Conservation (phyloP, 2,113 vertebrate species). For the Charina bottae region DNA sequence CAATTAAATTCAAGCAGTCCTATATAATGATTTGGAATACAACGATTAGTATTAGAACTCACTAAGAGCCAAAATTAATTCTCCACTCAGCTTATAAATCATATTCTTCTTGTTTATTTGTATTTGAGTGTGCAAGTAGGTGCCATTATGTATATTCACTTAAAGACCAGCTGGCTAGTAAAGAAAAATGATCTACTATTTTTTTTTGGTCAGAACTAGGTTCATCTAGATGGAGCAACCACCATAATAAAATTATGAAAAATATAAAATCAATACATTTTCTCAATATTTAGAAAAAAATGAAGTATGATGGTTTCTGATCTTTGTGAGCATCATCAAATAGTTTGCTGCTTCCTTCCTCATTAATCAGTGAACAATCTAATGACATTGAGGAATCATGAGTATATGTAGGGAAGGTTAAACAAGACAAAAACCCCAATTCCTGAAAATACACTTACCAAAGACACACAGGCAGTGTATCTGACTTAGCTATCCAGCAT, state of each 20-base stretch:
- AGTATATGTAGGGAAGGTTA: constrained; percentile 15
- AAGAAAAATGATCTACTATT: constrained; percentile 60
- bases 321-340: constrained; percentile 23
- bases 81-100: constrained; percentile 41
- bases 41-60: constrained; percentile 31
- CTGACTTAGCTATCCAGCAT: background rate
- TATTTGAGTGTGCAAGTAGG: constrained; percentile 43
- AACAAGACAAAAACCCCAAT: background rate
- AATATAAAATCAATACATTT: constrained; percentile 55
- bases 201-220: constrained; percentile 59
- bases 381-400: background rate
- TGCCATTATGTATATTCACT: constrained; percentile 44
- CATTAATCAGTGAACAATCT: constrained; percentile 33
- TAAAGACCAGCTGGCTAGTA: constrained; percentile 62
- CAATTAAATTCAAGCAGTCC: constrained; percentile 8
- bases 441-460: constrained; percentile 8
- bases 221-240: constrained; percentile 64
- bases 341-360: constrained; percentile 6
- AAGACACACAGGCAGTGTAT: background rate
- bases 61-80: background rate
- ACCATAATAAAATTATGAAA: constrained; percentile 50
- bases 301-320: constrained; percentile 8
- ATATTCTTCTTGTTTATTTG: constrained; percentile 40
- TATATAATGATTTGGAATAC: constrained; percentile 4
- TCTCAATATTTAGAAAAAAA: constrained; percentile 47